Evolutionary conservation across 1,140 invertebrate genomes (phyloP), one percentile per base, ranked within the genome.

Genomic region (Varroa destructor): DNA sequence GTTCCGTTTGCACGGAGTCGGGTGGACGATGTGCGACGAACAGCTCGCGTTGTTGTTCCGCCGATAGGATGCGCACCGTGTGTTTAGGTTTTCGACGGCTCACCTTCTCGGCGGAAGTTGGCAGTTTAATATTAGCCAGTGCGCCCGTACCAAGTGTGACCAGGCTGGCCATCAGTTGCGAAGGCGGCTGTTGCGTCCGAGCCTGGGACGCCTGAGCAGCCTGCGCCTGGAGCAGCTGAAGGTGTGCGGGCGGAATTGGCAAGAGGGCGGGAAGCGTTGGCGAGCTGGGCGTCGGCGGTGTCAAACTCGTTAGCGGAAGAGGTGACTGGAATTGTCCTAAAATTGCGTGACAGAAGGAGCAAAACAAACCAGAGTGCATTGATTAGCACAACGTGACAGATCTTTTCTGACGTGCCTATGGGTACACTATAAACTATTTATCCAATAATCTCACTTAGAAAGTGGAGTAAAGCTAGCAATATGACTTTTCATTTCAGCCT

Each of bases 1-100:
- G 75, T 64, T 77, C 75, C 42, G 75, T 77, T 70, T 77, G 76
- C 72, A 75, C 73, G 43, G 74, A 71, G 42, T 74, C 58, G 71
- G 75, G 73, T 40, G 73, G 46, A 4, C 75, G 55, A 51, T 51
- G 46, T 51, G 4, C 46, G 3, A 51, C 8, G 42, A 74, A 75
- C n/a, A 75, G 61, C 56, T 76, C 75, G 8, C 74, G 51, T 40
- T 76, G 73, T 43, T 75, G 73, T 67, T 67, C 61, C 25, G 74
- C 75, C 0, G 76, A 75, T 37, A 77, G 73, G 57, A 77, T 77
- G 6, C 75, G 71, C 37, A 75, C 73, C 12, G 76, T 75, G 40
- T 75, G 73, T 55, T 73, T 72, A 6, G 76, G 76, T 64, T 77
- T 76, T 12, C 76, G 70, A 10, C 75, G 58, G 61, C 36, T 67